phyloP scores from a whole-genome alignment of 2,797 vertebrate genomes.

The Thalassophryne amazonica region DNA sequence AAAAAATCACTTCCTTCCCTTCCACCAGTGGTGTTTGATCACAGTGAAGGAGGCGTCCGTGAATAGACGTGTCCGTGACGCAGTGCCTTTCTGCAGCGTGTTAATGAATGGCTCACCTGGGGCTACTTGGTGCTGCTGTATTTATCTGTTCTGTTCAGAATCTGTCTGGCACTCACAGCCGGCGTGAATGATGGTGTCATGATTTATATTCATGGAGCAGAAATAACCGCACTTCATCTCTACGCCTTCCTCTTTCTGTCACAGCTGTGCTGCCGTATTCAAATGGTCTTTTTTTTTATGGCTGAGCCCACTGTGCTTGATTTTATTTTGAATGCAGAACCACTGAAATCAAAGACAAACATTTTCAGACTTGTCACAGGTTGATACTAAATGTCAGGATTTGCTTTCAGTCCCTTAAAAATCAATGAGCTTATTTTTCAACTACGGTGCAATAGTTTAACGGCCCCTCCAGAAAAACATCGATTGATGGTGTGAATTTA shows the following conservation, averaged over 20 bases:
- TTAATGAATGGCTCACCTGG: constrained; percentile 42
- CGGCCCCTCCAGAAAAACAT: neutral
- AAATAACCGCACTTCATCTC: constrained; percentile 4
- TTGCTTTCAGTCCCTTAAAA: neutral
- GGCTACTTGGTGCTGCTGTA: constrained; percentile 23
- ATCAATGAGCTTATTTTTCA: neutral
- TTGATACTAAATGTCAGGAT: neutral
- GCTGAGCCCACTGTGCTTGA: too few species aligned
- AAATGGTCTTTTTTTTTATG: too few species aligned
- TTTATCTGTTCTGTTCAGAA: constrained; percentile 22
- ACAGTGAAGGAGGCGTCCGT: constrained; percentile 32
- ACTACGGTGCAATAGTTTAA: neutral
- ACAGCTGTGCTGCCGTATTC: neutral
- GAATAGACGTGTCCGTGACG: constrained; percentile 51
- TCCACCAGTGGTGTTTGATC: constrained; percentile 42
- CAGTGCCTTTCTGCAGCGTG: neutral
- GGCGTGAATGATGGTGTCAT: constrained; percentile 27
- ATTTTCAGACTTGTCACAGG: neutral
- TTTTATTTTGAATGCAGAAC: neutral
- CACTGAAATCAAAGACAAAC: neutral
- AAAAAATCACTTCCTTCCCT: constrained; percentile 11
- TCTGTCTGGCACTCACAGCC: constrained; percentile 28
- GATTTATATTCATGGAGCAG: constrained; percentile 27
- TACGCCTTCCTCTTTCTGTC: neutral
- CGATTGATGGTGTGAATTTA: too few species aligned